Conservation (phyloP, 1,140 invertebrate species). For the Tribolium castaneum region DNA sequence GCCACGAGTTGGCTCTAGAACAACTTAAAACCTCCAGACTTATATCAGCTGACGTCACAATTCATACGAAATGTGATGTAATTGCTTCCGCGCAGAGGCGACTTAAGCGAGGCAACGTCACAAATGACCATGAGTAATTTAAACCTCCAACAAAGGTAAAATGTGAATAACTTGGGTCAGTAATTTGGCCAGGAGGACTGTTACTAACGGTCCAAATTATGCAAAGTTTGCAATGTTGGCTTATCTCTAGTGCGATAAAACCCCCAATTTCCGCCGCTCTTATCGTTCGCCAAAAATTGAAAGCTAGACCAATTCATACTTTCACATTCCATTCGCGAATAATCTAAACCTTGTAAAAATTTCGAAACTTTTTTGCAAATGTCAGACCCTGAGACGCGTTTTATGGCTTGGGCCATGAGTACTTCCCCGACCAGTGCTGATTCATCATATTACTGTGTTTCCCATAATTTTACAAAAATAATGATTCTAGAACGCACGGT, state of each 20-base stretch:
- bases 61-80: slow-evolving; percentile 26
- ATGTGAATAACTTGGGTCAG: not conserved
- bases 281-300: not conserved
- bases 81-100: not conserved
- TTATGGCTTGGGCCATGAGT: not conserved
- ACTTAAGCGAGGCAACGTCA: not conserved
- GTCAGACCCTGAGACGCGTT: not conserved
- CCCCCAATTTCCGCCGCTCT: not conserved
- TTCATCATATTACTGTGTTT: not conserved
- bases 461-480: not conserved
- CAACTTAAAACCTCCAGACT: not conserved
- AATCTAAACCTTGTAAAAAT: not conserved
- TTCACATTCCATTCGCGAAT: not conserved
- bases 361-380: not conserved
- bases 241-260: not conserved
- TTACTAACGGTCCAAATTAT: not conserved
- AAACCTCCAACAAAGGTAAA: too few species aligned
- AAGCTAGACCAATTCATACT: not conserved
- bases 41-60: slow-evolving; percentile 22
- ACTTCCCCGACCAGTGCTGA: not conserved
- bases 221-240: not conserved
- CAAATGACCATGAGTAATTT: not conserved
- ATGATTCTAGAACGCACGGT: not conserved
- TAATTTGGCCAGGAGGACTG: not conserved
- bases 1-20: not conserved